Evolutionary conservation across 2,888 invertebrate species (phyloP), one percentile per base, ranked within the genome.

Genomic region (Hedychridium roseum): DNA sequence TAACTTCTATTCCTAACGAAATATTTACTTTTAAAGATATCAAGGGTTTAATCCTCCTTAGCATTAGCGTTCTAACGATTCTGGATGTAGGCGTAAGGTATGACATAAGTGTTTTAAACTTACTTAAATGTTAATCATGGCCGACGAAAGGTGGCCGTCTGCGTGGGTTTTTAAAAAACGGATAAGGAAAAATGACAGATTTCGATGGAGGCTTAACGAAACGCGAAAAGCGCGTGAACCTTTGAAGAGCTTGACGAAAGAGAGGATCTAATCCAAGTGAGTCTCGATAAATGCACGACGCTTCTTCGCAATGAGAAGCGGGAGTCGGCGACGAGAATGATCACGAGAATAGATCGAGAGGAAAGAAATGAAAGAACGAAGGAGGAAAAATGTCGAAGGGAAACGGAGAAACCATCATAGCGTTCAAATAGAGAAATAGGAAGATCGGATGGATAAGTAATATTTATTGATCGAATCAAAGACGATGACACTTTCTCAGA

Each of bases 381-480:
- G n/a, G n/a, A n/a, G n/a, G n/a, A n/a, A n/a, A n/a, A n/a, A n/a
- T n/a, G n/a, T n/a, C n/a, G n/a, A n/a, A n/a, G n/a, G 12, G 12
- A 23, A 23, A 9, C 23, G 23, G 27, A 27, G 27, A 27, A 27
- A 27, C 12, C 27, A 27, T 27, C 27, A 27, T 12, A 27, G 27
- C 12, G 27, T 27, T 27, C n/a, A 27, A 11, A 27, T 9, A 3
- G 12, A 27, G 9, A 4, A 7, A 12, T 3, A 27, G 12, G n/a
- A n/a, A n/a, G n/a, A n/a, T 2, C n/a, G n/a, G n/a, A n/a, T n/a
- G n/a, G n/a, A 64, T 54, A 59, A 63, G 64, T 71, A 62, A 66
- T 70, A 67, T 67, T 66, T 64, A 68, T 64, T 60, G 56, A 68
- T 68, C 60, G 69, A 77, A 76, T 71, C 71, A 74, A 74, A 74